Conservation (phyloP, 2,797 vertebrate species). For the Acridotheres tristis region DNA sequence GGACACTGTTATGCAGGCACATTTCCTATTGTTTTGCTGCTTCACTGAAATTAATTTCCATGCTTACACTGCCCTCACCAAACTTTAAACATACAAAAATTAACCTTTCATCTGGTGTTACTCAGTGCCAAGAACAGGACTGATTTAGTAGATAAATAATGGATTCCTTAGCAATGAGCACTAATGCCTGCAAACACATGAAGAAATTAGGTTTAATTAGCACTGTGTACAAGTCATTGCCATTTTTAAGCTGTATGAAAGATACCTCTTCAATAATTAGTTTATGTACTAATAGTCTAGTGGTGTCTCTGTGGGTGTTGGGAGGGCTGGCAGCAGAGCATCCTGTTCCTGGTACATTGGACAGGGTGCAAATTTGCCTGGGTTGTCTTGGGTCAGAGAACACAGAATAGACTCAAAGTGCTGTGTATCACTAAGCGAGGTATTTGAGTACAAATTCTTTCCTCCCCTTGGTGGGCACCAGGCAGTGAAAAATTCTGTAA, state of each 20-base stretch:
- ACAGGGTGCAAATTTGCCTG: fast-evolving
- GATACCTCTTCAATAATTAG: neutral
- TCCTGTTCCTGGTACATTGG: fast-evolving
- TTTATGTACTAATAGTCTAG: neutral
- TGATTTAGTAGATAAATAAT: neutral
- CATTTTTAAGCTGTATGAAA: neutral
- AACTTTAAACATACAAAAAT: slow-evolving; percentile 21
- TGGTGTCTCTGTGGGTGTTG: neutral
- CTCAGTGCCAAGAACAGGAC: neutral
- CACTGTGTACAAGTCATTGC: neutral
- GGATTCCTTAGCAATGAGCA: neutral
- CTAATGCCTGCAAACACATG: neutral
- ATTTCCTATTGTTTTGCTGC: neutral
- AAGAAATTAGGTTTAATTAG: slow-evolving; percentile 23
- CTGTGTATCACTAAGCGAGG: neutral
- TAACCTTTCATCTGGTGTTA: slow-evolving; percentile 15
- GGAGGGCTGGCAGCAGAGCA: neutral
- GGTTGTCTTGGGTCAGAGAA: neutral
- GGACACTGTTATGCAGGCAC: neutral
- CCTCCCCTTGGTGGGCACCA: neutral
- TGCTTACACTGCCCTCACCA: neutral
- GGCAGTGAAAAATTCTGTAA: neutral
- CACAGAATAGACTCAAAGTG: neutral
- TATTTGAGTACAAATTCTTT: neutral
- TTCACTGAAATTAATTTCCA: neutral